Base-by-base conservation (phyloP, 2,888 invertebrate genomes). In the Polietes domitor region DNA sequence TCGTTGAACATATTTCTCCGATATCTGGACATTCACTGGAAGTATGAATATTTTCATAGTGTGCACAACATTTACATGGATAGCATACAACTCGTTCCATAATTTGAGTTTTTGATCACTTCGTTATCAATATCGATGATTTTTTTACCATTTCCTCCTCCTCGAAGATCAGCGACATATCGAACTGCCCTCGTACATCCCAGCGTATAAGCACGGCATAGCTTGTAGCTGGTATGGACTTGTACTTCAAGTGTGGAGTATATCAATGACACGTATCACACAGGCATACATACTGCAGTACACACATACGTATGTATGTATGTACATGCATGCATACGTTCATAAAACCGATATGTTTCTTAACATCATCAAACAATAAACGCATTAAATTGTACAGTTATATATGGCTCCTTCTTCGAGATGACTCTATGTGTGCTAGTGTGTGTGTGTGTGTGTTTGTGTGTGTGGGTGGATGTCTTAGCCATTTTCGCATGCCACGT, bases 321-420 rank as follows among this genome's bases (percentile, higher is more conserved):
- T 6, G 63, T 63, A 15, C 58, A 58, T 58, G n/a, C n/a, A 58
- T 58, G 15, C 26, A 58, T n/a, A 32, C 41, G 37, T 68, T 61
- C 61, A 68, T 68, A 68, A 68, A 68, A 68, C 68, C 68, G 68
- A 68, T 68, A 68, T 68, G 68, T 68, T 68, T 68, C 68, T 68
- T 68, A 68, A 68, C 68, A 68, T 68, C 68, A 43, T 79, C 78
- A 76, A 68, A 75, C 71, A 76, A 73, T 73, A 76, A 83, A 79
- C 58, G 65, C 71, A 79, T 76, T 79, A 68, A 72, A 72, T 83
- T 72, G 61, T 79, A 72, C 58, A 68, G 72, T 79, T 76, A 58
- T 68, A 61, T 65, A 17, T 41, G 65, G 55, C 28, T 80, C 24
- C 68, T 53, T 72, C 12, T 43, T 63, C 19, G 12, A 24, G 61